phyloP scores from a whole-genome alignment of 2,113 vertebrate genomes.

The Fregetta grallaria region DNA sequence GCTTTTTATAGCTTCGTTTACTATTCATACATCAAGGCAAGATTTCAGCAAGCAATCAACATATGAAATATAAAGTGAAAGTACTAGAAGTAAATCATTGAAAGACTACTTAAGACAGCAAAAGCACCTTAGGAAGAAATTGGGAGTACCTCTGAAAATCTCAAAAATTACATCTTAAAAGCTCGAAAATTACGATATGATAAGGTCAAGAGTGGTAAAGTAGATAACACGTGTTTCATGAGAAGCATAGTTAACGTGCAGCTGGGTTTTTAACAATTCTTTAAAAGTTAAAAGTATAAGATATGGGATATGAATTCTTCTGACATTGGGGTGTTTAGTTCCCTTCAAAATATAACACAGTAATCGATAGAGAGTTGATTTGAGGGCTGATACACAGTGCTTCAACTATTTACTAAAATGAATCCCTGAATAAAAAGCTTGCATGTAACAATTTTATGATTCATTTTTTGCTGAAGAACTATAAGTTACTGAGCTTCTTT shows the following conservation, averaged over 20 bases:
- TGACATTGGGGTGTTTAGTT: background rate
- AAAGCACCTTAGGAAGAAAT: conserved; percentile 58
- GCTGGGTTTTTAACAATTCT: conserved; percentile 50
- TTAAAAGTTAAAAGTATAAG: background rate
- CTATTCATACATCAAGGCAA: conserved; percentile 45
- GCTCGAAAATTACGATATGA: conserved; percentile 44
- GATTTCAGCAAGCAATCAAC: conserved; percentile 47
- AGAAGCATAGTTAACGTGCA: conserved; percentile 28
- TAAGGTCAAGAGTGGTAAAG: conserved; percentile 65
- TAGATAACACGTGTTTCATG: conserved; percentile 42
- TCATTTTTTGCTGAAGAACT: background rate
- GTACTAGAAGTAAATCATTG: conserved; percentile 52
- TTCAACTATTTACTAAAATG: background rate
- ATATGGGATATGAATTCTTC: background rate
- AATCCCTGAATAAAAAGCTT: background rate
- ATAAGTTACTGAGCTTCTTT: background rate
- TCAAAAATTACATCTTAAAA: conserved; percentile 59
- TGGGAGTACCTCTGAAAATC: conserved; percentile 18
- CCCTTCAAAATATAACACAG: background rate
- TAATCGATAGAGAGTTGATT: background rate
- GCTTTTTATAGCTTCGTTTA: conserved; percentile 39
- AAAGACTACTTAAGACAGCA: conserved; percentile 51
- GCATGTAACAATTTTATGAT: background rate
- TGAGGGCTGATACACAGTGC: background rate
- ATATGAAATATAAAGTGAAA: conserved; percentile 31